phyloP scores from a whole-genome alignment of 1,140 invertebrate species.

The Fopius arisanus region DNA sequence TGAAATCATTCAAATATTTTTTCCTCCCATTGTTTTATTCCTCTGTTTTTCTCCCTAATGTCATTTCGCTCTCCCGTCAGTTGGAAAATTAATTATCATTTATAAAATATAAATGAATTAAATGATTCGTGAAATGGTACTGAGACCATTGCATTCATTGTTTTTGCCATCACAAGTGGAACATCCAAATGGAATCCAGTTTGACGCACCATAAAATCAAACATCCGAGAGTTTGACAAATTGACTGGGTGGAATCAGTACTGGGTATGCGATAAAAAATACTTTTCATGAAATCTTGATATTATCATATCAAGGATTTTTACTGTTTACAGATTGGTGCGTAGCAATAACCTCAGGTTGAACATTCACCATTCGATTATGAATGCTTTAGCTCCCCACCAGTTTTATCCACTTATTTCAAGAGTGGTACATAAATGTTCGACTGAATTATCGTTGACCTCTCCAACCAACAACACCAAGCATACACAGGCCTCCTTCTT shows the following conservation, averaged over 20 bases:
- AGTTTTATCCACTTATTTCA: background rate
- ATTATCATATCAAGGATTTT: slow-evolving; percentile 31
- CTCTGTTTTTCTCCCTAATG: background rate
- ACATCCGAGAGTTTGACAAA: slow-evolving; percentile 53
- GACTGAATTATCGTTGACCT: slow-evolving; percentile 61
- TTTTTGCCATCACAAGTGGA: slow-evolving; percentile 28
- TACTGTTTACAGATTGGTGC: background rate
- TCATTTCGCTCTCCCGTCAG: background rate
- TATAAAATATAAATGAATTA: background rate
- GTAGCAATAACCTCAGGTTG: background rate
- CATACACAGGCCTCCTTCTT: slow-evolving; percentile 47
- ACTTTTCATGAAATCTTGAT: too few species aligned
- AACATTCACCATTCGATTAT: background rate
- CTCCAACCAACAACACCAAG: slow-evolving; percentile 41
- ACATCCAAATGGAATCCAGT: slow-evolving; percentile 56
- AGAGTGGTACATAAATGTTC: background rate
- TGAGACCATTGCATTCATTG: background rate
- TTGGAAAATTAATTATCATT: too few species aligned
- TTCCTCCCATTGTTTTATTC: background rate
- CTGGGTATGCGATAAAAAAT: slow-evolving; percentile 26
- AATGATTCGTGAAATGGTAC: background rate
- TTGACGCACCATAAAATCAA: slow-evolving; percentile 51
- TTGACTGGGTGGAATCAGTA: slow-evolving; percentile 41
- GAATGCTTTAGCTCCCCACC: background rate
- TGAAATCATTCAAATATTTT: background rate